A percentile compares a stretch with the other conserved stretches of the same genome.
These are phyloP conservation scores for Leucophenga montana DNA, from an alignment of 2,888 invertebrate genomes.

Conservation along the genomic window DNA sequence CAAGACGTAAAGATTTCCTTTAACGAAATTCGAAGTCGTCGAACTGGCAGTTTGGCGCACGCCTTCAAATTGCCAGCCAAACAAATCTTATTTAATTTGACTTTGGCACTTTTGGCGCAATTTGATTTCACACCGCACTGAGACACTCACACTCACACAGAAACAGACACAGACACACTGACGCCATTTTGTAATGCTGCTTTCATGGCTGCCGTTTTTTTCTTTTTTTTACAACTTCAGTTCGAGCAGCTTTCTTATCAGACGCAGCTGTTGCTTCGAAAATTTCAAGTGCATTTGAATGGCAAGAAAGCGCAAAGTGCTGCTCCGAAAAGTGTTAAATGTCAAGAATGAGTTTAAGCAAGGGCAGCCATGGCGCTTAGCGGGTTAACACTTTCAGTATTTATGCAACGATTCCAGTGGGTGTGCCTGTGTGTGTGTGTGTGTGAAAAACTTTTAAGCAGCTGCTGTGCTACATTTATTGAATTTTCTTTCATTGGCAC, in stretches of 20 bases:
- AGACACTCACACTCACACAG: constrained; percentile 25
- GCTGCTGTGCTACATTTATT: constrained; percentile 58
- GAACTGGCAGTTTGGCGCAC: neutral
- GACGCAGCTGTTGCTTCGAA: constrained; percentile 62
- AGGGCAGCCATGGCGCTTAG: constrained; percentile 17
- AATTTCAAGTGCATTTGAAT: constrained; percentile 66
- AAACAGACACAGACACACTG: constrained; percentile 25
- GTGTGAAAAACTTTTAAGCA: constrained; percentile 45
- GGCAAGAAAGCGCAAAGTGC: constrained; percentile 47
- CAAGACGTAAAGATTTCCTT: neutral
- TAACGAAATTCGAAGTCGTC: no score
- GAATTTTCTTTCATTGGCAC: constrained; percentile 38
- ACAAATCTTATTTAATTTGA: constrained; percentile 66
- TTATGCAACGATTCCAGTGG: neutral
- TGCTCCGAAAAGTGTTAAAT: constrained; percentile 59
- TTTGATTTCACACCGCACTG: constrained; percentile 23
- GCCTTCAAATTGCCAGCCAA: constrained; percentile 47
- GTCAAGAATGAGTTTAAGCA: constrained; percentile 48
- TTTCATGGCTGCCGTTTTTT: constrained; percentile 44
- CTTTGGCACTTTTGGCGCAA: constrained; percentile 58
- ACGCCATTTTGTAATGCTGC: no score
- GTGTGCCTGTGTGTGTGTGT: no score
- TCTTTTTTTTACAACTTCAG: constrained; percentile 5
- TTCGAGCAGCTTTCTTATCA: constrained; percentile 21
- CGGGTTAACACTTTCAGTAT: neutral